These are phyloP conservation scores for Zootermopsis nevadensis DNA, from an alignment of 2,888 invertebrate species.

Conservation along the genomic window DNA sequence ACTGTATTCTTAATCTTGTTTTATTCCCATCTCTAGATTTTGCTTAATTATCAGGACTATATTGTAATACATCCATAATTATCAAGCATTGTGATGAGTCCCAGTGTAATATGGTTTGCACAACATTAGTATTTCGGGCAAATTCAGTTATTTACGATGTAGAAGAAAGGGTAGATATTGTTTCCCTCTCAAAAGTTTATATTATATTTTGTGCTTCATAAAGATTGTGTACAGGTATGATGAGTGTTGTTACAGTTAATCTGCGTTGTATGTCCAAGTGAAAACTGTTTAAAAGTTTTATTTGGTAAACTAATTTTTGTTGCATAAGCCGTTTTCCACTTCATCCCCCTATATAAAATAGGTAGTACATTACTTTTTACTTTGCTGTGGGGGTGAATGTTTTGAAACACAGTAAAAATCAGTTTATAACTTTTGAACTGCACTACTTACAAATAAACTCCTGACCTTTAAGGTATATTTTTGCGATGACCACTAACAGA, in stretches of 20 bases:
- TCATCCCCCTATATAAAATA: slow-evolving; percentile 45
- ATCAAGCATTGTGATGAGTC: slow-evolving; percentile 14
- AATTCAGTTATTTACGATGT: background rate
- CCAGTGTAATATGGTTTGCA: slow-evolving; percentile 4
- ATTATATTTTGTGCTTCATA: slow-evolving; percentile 2
- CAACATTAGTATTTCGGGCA: background rate
- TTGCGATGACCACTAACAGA: slow-evolving; percentile 1
- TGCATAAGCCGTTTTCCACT: slow-evolving; percentile 37
- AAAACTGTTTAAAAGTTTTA: slow-evolving; percentile 37
- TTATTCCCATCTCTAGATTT: background rate
- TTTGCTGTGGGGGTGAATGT: slow-evolving; percentile 29
- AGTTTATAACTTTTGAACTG: slow-evolving; percentile 27
- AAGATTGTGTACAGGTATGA: slow-evolving; percentile 15
- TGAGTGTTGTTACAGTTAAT: slow-evolving; percentile 21
- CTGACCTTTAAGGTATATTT: slow-evolving; percentile 5
- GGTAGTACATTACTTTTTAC: slow-evolving; percentile 38
- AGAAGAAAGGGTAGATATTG: background rate
- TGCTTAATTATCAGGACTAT: background rate
- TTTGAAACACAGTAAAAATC: slow-evolving; percentile 27
- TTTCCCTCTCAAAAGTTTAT: slow-evolving; percentile 14
- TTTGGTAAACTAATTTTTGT: slow-evolving; percentile 41
- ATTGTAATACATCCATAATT: slow-evolving; percentile 17
- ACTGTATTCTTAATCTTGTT: slow-evolving; percentile 7
- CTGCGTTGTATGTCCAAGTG: slow-evolving; percentile 32
- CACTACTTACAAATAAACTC: slow-evolving; percentile 1